A percentile compares a stretch with the other conserved stretches of the same genome.
These are phyloP conservation scores for Typhlichthys eigenmanni DNA, from an alignment of 2,797 vertebrate species.

Conservation along the genomic window DNA sequence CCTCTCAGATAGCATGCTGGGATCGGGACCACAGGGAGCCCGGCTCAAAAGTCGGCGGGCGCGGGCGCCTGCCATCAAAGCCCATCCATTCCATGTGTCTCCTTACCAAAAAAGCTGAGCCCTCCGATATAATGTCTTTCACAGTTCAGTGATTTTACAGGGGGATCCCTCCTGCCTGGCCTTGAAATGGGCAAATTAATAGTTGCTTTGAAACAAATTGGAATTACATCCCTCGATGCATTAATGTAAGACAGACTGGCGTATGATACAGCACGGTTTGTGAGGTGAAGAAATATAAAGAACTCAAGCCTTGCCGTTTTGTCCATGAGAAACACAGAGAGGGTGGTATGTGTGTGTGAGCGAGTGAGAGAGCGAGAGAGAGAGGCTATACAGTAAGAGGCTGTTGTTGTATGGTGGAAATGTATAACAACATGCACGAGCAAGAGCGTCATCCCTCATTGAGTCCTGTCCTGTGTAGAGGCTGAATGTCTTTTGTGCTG, in stretches of 20 bases:
- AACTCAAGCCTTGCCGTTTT: conserved; percentile 32
- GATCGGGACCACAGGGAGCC: conserved; percentile 86
- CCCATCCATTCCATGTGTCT: conserved; percentile 84
- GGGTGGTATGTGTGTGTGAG: conserved; percentile 16
- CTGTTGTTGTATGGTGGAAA: neutral
- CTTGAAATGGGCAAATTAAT: conserved; percentile 93
- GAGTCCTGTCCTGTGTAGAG: conserved; percentile 15
- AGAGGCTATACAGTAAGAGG: too few species aligned
- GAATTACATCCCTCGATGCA: conserved; percentile 82
- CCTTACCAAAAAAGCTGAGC: conserved; percentile 61
- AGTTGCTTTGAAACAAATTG: conserved; percentile 91
- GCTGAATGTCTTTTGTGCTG: conserved; percentile 2
- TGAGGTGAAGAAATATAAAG: conserved; percentile 56
- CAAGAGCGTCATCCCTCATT: conserved; percentile 8
- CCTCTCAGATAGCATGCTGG: conserved; percentile 85
- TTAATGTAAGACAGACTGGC: conserved; percentile 76
- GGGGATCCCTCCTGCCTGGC: conserved; percentile 85
- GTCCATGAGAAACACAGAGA: conserved; percentile 18
- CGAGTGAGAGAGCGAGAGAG: neutral
- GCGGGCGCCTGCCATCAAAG: conserved; percentile 83
- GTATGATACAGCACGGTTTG: conserved; percentile 64
- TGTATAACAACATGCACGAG: conserved; percentile 20
- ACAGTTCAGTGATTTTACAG: conserved; percentile 87
- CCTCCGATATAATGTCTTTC: conserved; percentile 89
- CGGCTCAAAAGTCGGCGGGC: conserved; percentile 84